A percentile compares a stretch with the other conserved stretches of the same genome.
Conservation (phyloP, 1,140 invertebrate species). For the Drosophila tani region DNA sequence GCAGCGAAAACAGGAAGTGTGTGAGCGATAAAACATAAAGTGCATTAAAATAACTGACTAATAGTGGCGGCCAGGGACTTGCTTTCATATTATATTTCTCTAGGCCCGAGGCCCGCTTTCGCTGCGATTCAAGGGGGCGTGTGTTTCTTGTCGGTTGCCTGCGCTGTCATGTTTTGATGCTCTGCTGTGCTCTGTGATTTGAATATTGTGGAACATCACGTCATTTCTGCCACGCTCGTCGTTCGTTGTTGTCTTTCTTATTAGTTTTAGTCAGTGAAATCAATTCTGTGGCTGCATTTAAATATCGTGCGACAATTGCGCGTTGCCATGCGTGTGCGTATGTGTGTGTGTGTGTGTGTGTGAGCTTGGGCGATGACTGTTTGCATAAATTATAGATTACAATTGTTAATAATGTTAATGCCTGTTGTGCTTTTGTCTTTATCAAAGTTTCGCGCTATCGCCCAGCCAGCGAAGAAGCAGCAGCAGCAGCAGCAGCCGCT, state of each 20-base stretch:
- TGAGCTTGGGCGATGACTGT: constrained; percentile 22
- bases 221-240: constrained; percentile 60
- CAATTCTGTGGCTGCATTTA: constrained; percentile 48
- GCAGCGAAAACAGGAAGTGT: constrained; percentile 76
- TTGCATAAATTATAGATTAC: constrained; percentile 31
- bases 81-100: constrained; percentile 1
- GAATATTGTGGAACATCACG: constrained; percentile 67
- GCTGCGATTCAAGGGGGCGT: constrained; percentile 52
- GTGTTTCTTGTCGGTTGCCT: constrained; percentile 24
- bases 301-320: constrained; percentile 7
- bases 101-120: constrained; percentile 1
- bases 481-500: constrained; percentile 57
- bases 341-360: constrained; percentile 30
- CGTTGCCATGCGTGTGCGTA: constrained; percentile 14
- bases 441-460: constrained; percentile 75
- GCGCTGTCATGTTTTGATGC: constrained; percentile 37
- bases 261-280: constrained; percentile 54
- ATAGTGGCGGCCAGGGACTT: constrained; percentile 8
- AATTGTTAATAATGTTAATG: constrained; percentile 48
- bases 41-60: constrained; percentile 28
- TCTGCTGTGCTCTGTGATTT: constrained; percentile 33
- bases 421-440: constrained; percentile 44
- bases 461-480: constrained; percentile 43
- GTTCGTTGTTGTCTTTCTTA: constrained; percentile 7
- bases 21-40: constrained; percentile 53